Base-by-base conservation (phyloP, 2,797 vertebrate species). In the Acanthornis magna region DNA sequence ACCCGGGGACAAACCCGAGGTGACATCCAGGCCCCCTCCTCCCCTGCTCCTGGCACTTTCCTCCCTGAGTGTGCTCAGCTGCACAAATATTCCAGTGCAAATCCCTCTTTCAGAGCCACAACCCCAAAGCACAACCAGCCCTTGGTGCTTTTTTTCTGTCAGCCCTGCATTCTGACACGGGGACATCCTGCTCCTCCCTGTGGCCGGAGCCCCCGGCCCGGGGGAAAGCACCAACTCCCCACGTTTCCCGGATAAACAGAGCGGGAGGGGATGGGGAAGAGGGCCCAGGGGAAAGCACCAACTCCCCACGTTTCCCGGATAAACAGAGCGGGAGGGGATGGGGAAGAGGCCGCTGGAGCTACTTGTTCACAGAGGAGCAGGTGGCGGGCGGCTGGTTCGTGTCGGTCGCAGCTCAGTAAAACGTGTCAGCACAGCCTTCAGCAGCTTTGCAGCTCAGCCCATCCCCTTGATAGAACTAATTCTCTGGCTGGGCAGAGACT, bases 381-480 rank as follows among this genome's bases (percentile, higher is more conserved):
- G 95, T 95, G 91, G 79, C 4, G 4, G 75, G 88, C 60, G 80
- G 74, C 93, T 96, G 94, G 11, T 95, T 88, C 55, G 48, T 96
- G 94, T 96, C 95, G 48, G 1, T 85, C 15, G 45, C 93, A 95
- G 88, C 95, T 96, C 61, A 23, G 88, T 78, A 71, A 88, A 92
- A 91, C 6, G 88, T 93, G 90, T 95, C 96, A 95, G 91, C 70
- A 30, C 18, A 55, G 88, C 88, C 61, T 75, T 95, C 93, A 60
- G 91, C 93, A 94, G 95, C 95, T 96, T 95, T 93, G 83, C 93
- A 82, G 86, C 88, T 89, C 88, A 34, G 88, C 93, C 94, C 90
- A 73, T 85, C 94, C 91, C 89, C 95, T 94, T 91, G 94, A 89
- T 89, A 95, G 47, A 87, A 18, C 90, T 94, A 91, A 95, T 87